Base-by-base conservation (phyloP, 2,797 vertebrate genomes). In the Lutjanus argentimaculatus region DNA sequence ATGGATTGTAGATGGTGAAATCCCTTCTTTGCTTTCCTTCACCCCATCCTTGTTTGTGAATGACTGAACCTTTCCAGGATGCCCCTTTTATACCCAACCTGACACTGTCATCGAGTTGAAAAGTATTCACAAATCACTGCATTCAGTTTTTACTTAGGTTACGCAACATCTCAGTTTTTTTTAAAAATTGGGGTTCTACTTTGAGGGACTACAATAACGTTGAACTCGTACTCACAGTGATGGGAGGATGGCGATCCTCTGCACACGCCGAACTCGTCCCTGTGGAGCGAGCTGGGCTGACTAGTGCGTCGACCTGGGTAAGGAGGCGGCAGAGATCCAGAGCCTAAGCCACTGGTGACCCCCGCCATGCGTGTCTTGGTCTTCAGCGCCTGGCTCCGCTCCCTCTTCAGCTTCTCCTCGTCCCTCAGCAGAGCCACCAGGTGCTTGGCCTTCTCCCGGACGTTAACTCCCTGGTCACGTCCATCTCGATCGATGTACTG, bases 401-500 rank as follows among this genome's bases (percentile, higher is more conserved):
- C 98, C 79, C 95, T 96, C 91, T 97, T 97, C 81, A 99, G 95
- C 83, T 94, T 94, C 53, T 99, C 97, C 69, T 98, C 97, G 0
- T 99, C 97, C 88, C 94, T 96, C 75, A 99, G 94, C 86, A 99
- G 95, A 1, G 95, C 88, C 90, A 98, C 97, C 85, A 99, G 95
- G 88, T 98, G 97, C 92, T 98, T 99, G 86, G 98, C 96, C 91
- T 98, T 99, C 92, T 99, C 98, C 0, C 98, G 96, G 73, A 99
- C 97, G 0, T 97, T 97, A 80, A 97, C 91, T 0, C 98, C 98
- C 88, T 99, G 98, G 92, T 99, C 98, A 63, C 97, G 97, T 72
- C 98, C 98, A 0, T 99, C 98, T 0, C 97, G 95, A 86, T 99
- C 98, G 2, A 97, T 84, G 48, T 97, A 97, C 95, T 99, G 98